Base-by-base conservation (phyloP, 2,113 vertebrate species). In the Procavia capensis region DNA sequence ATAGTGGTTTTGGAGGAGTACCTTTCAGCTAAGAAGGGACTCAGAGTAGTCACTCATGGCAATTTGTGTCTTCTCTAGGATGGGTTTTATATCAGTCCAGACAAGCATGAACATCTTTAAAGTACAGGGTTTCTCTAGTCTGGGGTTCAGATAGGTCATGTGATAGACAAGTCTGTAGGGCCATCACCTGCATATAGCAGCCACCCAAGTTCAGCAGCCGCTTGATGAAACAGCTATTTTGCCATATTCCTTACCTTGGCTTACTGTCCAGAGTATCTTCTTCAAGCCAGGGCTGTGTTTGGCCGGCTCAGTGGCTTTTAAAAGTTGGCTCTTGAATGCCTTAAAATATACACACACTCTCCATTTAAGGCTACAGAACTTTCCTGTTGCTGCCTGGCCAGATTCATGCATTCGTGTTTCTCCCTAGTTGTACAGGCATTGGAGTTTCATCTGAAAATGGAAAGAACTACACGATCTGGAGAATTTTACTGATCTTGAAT, bases 391-490 rank as follows among this genome's bases (percentile, higher is more conserved):
- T 72, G 78, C 29, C 70, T 87, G 45, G n/a, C 81, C 86, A 72
- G 34, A 66, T 61, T 89, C 61, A 54, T 16, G 45, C 9, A 41
- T 57, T 90, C 70, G 9, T 81, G 22, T 79, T 94, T 93, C 61
- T 91, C 1, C 66, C 39, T 82, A 10, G 10, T 72, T 91, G 47
- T 85, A 24, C 0, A 83, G n/a, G 27, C n/a, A 34, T 84, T 84
- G 88, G 47, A 75, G 31, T 88, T 64, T 92, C n/a, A 57, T 93
- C 50, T 43, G 57, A 79, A 91, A 90, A 81, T 85, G 27, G 50
- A 83, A 57, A 68, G 41, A n/a, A 36, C 34, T 22, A 83, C 20
- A 24, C 20, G 63, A 22, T 57, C 81, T 94, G 74, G 36, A 57
- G 43, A 57, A 68, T 34, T 47, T 5, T 66, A 7, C 39, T 76